Evolutionary conservation across 2,113 vertebrate species (phyloP).

Genomic region (Sterrhoptilus dennistouni): DNA sequence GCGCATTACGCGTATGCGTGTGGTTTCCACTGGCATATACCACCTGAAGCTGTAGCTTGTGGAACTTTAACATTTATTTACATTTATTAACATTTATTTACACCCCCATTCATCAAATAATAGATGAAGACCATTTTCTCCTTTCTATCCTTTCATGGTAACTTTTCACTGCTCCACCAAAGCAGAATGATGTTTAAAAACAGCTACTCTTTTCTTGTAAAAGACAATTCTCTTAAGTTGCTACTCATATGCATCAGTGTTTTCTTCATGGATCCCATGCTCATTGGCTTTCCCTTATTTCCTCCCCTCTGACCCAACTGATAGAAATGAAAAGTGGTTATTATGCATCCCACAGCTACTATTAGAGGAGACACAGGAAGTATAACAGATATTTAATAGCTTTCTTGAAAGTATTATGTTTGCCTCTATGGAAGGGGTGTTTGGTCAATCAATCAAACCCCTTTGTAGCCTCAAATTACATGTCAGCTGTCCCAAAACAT

Average conservation of each 20-base stretch:
- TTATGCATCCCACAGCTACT: not conserved
- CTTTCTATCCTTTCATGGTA: not conserved
- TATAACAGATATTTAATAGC: not conserved
- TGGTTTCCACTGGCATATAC: not conserved
- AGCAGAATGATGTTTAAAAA: not conserved
- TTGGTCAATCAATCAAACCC: constrained; percentile 32
- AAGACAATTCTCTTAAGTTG: not conserved
- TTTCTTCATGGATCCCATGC: not conserved
- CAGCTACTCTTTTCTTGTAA: not conserved
- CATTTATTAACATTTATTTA: not conserved
- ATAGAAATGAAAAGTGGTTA: not conserved
- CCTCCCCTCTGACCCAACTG: not conserved
- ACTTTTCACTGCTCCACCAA: not conserved
- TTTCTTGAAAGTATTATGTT: constrained; percentile 1
- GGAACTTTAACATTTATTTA: not conserved
- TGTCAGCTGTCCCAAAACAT: not conserved
- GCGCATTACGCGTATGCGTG: no score
- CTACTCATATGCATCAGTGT: not conserved
- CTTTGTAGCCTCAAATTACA: not conserved
- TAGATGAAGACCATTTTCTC: not conserved
- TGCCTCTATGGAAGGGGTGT: not conserved
- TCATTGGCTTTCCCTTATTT: not conserved
- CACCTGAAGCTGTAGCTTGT: fast-evolving
- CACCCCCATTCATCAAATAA: not conserved
- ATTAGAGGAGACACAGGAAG: not conserved